Conservation (phyloP, 2,888 invertebrate species). For the Nemotelus pantherinus region DNA sequence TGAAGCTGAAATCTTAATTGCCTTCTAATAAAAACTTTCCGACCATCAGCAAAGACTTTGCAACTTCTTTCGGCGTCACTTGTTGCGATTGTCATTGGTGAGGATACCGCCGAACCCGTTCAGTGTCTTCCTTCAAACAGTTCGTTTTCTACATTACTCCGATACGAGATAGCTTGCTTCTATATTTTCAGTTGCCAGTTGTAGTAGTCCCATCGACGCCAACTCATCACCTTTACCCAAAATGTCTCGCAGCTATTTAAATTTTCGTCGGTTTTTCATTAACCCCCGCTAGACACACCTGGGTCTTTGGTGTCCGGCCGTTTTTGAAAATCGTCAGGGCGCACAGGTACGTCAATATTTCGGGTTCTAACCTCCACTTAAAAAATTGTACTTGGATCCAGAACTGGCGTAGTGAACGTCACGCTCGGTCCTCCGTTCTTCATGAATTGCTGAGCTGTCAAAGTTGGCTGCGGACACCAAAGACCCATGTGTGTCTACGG, state of each 20-base stretch:
- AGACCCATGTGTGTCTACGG: too few species aligned
- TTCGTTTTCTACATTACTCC: slow-evolving; percentile 14
- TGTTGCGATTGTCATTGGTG: slow-evolving; percentile 43
- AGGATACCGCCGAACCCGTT: slow-evolving; percentile 18
- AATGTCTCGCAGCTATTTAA: slow-evolving; percentile 29
- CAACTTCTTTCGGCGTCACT: slow-evolving; percentile 30
- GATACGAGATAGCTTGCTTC: slow-evolving; percentile 8
- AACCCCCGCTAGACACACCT: too few species aligned
- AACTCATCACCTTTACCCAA: slow-evolving; percentile 2
- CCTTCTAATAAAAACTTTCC: slow-evolving; percentile 22
- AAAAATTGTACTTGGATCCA: too few species aligned
- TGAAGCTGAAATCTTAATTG: slow-evolving; percentile 13
- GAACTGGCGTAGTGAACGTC: too few species aligned
- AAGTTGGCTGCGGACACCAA: too few species aligned
- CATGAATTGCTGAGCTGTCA: too few species aligned
- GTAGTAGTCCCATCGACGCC: slow-evolving; percentile 10
- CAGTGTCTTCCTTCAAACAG: neutral
- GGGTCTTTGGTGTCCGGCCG: too few species aligned
- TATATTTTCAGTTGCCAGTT: neutral
- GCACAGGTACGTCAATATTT: too few species aligned
- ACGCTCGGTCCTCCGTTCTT: too few species aligned
- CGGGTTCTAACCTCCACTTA: too few species aligned
- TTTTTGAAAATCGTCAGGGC: too few species aligned
- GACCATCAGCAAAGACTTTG: neutral
- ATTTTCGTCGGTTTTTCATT: slow-evolving; percentile 37